Evolutionary conservation across 2,888 invertebrate genomes (phyloP).

Genomic region (Mythimna lalbum): DNA sequence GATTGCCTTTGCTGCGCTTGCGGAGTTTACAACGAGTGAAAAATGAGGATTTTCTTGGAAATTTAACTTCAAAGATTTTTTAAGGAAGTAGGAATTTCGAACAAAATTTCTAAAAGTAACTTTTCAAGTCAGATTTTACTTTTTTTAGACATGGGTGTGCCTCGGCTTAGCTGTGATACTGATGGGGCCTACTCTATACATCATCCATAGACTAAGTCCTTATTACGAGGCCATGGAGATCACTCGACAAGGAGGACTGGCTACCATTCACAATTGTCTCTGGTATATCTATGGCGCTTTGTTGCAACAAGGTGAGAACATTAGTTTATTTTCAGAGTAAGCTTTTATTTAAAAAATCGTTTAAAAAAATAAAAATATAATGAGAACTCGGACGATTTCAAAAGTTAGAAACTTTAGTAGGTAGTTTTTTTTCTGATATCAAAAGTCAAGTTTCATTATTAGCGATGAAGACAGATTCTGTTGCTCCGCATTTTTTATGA

Average conservation of each 20-base stretch:
- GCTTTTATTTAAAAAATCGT: no score
- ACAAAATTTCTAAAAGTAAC: neutral
- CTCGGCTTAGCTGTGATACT: constrained; percentile 93
- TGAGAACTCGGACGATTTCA: no score
- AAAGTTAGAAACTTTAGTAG: no score
- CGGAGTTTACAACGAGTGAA: no score
- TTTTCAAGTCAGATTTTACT: neutral
- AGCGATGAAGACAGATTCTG: constrained; percentile 12
- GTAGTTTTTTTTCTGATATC: neutral
- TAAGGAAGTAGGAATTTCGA: neutral
- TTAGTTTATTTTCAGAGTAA: neutral
- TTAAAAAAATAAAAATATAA: no score
- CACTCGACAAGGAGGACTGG: constrained; percentile 89
- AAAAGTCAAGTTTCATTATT: constrained; percentile 6
- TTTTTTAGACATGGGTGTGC: constrained; percentile 94
- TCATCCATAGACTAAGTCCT: constrained; percentile 94
- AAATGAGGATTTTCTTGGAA: no score
- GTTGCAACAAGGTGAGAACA: constrained; percentile 94
- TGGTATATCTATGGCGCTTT: constrained; percentile 98
- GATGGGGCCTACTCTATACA: constrained; percentile 94
- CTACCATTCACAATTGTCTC: constrained; percentile 93
- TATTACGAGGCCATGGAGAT: constrained; percentile 92
- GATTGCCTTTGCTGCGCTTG: no score
- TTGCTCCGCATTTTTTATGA: neutral
- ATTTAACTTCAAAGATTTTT: no score